These are phyloP conservation scores for Macrotrachela quadricornifera DNA, from an alignment of 1,140 invertebrate species.

Conservation along the genomic window DNA sequence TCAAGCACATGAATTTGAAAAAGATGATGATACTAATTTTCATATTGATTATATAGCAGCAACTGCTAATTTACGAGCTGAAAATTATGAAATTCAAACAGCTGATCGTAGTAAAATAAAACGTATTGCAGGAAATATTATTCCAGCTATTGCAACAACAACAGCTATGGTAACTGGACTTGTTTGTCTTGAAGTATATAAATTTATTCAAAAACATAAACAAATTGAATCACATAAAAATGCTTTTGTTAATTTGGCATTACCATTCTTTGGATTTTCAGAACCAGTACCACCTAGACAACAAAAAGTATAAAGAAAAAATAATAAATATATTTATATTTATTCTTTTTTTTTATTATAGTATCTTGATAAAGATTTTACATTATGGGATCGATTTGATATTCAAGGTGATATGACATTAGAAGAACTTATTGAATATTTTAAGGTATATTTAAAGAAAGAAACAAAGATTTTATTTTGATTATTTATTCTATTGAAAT, in stretches of 20 bases:
- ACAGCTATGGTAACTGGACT: conserved; percentile 85
- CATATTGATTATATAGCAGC: conserved; percentile 99
- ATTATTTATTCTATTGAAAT: too few relatives aligned
- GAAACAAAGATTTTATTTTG: too few relatives aligned
- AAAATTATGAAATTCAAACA: conserved; percentile 77
- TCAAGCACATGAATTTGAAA: conserved; percentile 80
- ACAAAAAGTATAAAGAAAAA: conserved; percentile 28
- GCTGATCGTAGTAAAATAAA: conserved; percentile 92
- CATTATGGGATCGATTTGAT: conserved; percentile 93
- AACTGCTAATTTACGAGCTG: conserved; percentile 76
- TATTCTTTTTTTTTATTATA: conserved; percentile 9
- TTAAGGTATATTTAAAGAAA: conserved; percentile 56
- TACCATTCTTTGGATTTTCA: conserved; percentile 89
- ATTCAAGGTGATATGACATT: conserved; percentile 77
- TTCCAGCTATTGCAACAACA: conserved; percentile 94
- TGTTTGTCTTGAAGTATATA: conserved; percentile 77
- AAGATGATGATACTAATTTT: conserved; percentile 89
- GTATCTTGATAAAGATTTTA: conserved; percentile 84
- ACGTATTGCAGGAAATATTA: conserved; percentile 92
- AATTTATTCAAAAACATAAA: conserved; percentile 38
- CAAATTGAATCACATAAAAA: conserved; percentile 65
- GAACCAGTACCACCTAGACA: conserved; percentile 79
- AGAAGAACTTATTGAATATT: conserved; percentile 80
- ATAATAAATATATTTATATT: too few relatives aligned
- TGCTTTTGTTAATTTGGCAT: conserved; percentile 80